phyloP scores from a whole-genome alignment of 2,797 vertebrate genomes.

The Epinephelus awoara region DNA sequence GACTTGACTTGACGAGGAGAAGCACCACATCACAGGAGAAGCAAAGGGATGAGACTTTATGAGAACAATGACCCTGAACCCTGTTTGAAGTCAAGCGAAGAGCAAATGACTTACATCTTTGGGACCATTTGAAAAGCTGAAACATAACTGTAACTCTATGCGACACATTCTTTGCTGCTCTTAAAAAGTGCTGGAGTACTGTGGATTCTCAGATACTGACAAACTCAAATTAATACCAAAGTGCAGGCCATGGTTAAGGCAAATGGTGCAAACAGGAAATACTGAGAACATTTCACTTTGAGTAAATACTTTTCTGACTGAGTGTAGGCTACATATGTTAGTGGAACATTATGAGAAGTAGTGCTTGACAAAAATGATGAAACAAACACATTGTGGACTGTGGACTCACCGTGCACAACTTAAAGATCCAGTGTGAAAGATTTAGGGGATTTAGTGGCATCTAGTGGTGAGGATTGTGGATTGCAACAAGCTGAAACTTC shows the following conservation, averaged over 20 bases:
- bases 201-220: conserved; percentile 11
- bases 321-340: neutral
- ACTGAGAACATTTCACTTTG: conserved; percentile 21
- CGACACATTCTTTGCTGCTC: conserved; percentile 27
- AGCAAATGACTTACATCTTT: neutral
- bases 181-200: conserved; percentile 13
- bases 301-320: neutral
- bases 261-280: conserved; percentile 46
- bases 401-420: neutral
- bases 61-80: neutral
- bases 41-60: neutral
- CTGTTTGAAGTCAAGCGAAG: neutral
- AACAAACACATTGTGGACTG: conserved; percentile 10
- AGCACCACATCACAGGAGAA: neutral
- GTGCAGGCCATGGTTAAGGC: conserved; percentile 66
- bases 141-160: neutral
- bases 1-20: neutral
- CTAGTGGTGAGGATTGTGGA: too few species aligned
- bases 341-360: neutral
- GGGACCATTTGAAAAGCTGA: conserved; percentile 4
- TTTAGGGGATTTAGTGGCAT: too few species aligned
- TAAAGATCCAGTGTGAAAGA: too few species aligned
- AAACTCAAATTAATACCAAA: conserved; percentile 19
- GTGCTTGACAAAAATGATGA: neutral
- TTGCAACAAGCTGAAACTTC: too few species aligned